These are phyloP conservation scores for Tragelaphus oryx DNA, from an alignment of 2,797 vertebrate genomes.

Conservation along the genomic window DNA sequence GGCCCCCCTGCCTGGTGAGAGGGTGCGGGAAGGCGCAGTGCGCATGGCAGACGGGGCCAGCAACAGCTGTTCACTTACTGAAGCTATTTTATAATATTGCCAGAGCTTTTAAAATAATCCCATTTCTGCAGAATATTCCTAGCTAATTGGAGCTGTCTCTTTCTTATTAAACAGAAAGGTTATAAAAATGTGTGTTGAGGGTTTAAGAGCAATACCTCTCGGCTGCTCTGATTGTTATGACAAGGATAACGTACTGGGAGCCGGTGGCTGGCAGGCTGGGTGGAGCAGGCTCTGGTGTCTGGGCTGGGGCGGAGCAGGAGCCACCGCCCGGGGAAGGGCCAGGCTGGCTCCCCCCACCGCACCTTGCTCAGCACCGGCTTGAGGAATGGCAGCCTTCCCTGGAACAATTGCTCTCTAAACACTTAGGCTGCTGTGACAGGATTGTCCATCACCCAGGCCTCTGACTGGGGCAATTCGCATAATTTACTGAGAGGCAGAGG, in stretches of 20 bases:
- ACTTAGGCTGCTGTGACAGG: slow-evolving; percentile 83
- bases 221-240: slow-evolving; percentile 77
- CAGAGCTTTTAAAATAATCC: slow-evolving; percentile 81
- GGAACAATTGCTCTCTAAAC: slow-evolving; percentile 82
- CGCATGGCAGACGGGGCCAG: slow-evolving; percentile 48
- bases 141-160: slow-evolving; percentile 84
- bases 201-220: slow-evolving; percentile 79
- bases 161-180: slow-evolving; percentile 84
- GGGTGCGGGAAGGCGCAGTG: slow-evolving; percentile 42
- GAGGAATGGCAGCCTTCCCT: slow-evolving; percentile 80
- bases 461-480: slow-evolving; percentile 80
- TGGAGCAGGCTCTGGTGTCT: background rate
- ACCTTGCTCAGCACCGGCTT: slow-evolving; percentile 53
- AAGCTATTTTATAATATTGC: slow-evolving; percentile 81
- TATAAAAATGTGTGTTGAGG: slow-evolving; percentile 80
- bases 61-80: slow-evolving; percentile 81
- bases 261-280: background rate
- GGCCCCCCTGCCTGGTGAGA: background rate
- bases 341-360: background rate
- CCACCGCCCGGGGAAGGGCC: background rate
- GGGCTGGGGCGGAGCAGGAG: background rate
- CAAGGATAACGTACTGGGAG: slow-evolving; percentile 73
- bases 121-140: slow-evolving; percentile 81
- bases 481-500: slow-evolving; percentile 67
- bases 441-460: slow-evolving; percentile 84